Conservation (phyloP, 2,888 invertebrate genomes). For the Electrophaes corylata region DNA sequence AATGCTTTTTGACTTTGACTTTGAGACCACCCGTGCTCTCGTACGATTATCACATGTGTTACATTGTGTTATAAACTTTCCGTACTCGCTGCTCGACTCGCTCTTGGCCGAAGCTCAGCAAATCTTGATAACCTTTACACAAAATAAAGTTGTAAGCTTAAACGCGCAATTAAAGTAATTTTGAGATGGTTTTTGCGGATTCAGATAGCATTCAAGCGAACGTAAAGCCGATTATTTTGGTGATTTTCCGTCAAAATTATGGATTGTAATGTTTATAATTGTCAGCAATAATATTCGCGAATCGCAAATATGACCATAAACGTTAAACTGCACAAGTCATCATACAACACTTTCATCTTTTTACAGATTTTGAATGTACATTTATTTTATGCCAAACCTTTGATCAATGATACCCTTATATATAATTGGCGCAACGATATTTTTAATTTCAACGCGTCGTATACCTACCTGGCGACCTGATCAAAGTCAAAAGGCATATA, state of each 20-base stretch:
- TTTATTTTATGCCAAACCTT: no score
- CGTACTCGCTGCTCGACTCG: no score
- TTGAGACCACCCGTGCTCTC: no score
- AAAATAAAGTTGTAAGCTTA: conserved; percentile 30
- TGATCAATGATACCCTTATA: no score
- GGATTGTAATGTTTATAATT: conserved; percentile 21
- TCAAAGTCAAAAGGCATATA: no score
- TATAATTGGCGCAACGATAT: no score
- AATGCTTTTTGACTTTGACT: no score
- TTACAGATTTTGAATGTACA: no score
- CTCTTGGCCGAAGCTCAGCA: background rate
- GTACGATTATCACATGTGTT: no score
- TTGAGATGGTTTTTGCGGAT: conserved; percentile 30
- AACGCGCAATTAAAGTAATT: conserved; percentile 35
- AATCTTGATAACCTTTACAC: conserved; percentile 31
- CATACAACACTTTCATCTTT: background rate
- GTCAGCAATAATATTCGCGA: conserved; percentile 17
- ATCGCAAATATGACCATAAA: conserved; percentile 17
- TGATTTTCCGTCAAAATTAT: conserved; percentile 21
- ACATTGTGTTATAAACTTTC: no score
- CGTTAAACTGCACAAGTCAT: conserved; percentile 12
- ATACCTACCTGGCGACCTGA: no score
- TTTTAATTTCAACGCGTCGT: no score
- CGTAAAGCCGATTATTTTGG: conserved; percentile 25
- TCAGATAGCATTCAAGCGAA: conserved; percentile 32